phyloP scores from a whole-genome alignment of 2,888 invertebrate species.

The Orchesella flavescens region DNA sequence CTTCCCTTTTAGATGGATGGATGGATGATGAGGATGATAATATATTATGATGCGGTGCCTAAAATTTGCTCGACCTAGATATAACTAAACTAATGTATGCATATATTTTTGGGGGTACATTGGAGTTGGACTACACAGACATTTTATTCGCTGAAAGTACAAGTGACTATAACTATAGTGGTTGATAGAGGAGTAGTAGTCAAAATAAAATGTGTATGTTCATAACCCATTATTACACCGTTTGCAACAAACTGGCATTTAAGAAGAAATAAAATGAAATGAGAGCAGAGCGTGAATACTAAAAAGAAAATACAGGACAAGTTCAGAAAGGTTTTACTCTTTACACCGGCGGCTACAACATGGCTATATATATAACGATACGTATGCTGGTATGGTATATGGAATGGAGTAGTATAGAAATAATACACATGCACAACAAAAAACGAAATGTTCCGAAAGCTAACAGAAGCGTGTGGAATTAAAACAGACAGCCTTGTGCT shows the following conservation, averaged over 20 bases:
- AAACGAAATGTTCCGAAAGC: slow-evolving; percentile 34
- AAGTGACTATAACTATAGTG: neutral
- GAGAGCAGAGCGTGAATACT: neutral
- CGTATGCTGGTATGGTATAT: too few species aligned
- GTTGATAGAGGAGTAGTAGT: neutral
- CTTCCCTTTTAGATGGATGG: too few species aligned
- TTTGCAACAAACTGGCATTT: slow-evolving; percentile 44
- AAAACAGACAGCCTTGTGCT: slow-evolving; percentile 46
- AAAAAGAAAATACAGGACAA: slow-evolving; percentile 43
- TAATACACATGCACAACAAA: slow-evolving; percentile 7
- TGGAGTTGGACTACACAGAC: neutral
- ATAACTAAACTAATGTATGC: slow-evolving; percentile 12
- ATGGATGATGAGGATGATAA: too few species aligned
- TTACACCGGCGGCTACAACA: slow-evolving; percentile 13
- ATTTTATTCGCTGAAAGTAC: neutral
- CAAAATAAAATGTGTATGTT: slow-evolving; percentile 18
- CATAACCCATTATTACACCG: slow-evolving; percentile 12
- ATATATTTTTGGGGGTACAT: neutral
- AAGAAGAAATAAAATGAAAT: slow-evolving; percentile 15
- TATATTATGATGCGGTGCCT: slow-evolving; percentile 4
- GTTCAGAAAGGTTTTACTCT: slow-evolving; percentile 37
- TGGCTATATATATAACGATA: too few species aligned
- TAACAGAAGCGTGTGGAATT: slow-evolving; percentile 3
- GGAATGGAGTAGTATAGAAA: too few species aligned
- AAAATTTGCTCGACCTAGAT: slow-evolving; percentile 43